phyloP scores from a whole-genome alignment of 1,140 invertebrate genomes.

The Stenopsyche tienmushanensis region DNA sequence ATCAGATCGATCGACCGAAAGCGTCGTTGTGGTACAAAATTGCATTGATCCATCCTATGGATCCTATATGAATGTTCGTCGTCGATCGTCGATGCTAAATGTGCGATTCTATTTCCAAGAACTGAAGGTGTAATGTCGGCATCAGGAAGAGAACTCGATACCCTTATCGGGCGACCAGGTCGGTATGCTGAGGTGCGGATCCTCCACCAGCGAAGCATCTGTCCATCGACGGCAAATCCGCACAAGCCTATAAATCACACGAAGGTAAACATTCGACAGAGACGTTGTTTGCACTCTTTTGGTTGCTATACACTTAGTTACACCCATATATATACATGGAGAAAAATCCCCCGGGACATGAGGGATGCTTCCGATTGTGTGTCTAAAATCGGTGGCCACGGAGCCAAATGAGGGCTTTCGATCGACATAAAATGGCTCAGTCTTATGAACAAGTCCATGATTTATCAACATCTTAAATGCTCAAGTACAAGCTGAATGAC shows the following conservation, averaged over 20 bases:
- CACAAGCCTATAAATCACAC: constrained; percentile 41
- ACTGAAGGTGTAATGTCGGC: not conserved
- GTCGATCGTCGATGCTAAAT: too few species aligned
- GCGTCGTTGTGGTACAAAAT: not conserved
- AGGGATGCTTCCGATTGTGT: not conserved
- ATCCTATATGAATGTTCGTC: too few species aligned
- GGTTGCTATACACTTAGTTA: constrained; percentile 15
- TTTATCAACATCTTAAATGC: too few species aligned
- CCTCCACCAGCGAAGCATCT: constrained; percentile 34
- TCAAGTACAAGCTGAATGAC: too few species aligned
- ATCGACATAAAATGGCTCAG: too few species aligned
- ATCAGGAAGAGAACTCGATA: constrained; percentile 27
- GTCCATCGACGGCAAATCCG: constrained; percentile 40
- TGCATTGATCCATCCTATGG: too few species aligned
- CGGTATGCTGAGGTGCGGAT: not conserved
- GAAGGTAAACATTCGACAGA: constrained; percentile 39
- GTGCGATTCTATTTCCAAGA: not conserved
- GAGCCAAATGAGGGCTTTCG: too few species aligned
- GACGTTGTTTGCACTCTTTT: constrained; percentile 35
- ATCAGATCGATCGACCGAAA: not conserved
- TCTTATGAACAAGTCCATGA: too few species aligned
- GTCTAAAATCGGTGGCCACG: not conserved
- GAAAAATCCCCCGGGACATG: not conserved
- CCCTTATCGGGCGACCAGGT: constrained; percentile 20
- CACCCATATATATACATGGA: constrained; percentile 4